Base-by-base conservation (phyloP, 1,140 invertebrate genomes). In the Musca vetustissima region DNA sequence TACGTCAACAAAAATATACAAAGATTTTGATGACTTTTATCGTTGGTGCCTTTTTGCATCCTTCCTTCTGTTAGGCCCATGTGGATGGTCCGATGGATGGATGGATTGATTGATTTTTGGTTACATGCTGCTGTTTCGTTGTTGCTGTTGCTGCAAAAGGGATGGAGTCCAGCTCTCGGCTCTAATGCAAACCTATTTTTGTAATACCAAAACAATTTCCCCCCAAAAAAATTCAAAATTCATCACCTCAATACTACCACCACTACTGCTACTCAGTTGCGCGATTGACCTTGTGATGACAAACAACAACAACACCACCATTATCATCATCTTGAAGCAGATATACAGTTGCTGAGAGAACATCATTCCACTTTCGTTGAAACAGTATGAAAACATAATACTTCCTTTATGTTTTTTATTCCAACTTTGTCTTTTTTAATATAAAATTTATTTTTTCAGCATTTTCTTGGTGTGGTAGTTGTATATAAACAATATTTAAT, bases 341-440 rank as follows among this genome's bases (percentile, higher is more conserved):
- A 28, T 11, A 13, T 4, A 43, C 36, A 43, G 28, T 59, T 59
- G 55, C 57, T 61, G 25, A 8, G 61, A 49, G 21, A 64, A 65
- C 43, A 52, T 21, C 52, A 24, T 53, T 53, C 52, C 19, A 53
- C 24, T 53, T 53, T 21, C 7, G 52, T 22, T 21, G 7, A 64
- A 66, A 66, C 64, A 66, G 64, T 66, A 66, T 66, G 64, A 66
- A 66, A 66, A 66, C 49, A 50, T 50, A 50, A 66, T 52, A 66
- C 47, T 22, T 66, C 21, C n/a, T 24, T 49, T 66, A 66, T 66
- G 43, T 66, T 66, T 66, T 61, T 36, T 43, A 8, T 43, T 43
- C 11, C 11, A 2, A 11, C 13, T 43, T 13, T 43, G 11, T 9
- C 13, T 43, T 43, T 43, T 13, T 53, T 22, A 53, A 43, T 43